These are phyloP conservation scores for Pseudochirops cupreus DNA, from an alignment of 2,797 vertebrate species.

Conservation along the genomic window DNA sequence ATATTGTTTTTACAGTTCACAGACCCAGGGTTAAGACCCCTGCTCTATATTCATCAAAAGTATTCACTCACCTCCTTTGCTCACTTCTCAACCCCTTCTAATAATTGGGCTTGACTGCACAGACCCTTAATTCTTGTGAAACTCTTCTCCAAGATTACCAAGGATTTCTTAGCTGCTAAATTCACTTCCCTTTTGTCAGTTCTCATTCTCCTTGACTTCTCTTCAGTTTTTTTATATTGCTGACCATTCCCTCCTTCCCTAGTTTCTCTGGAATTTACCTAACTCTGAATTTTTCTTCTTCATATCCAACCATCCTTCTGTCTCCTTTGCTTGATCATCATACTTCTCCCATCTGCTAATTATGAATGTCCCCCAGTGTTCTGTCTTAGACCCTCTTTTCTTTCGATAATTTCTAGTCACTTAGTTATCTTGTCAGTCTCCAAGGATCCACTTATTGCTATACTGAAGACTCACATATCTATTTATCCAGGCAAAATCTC, in stretches of 20 bases:
- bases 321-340: background rate
- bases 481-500: background rate
- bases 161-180: background rate
- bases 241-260: background rate
- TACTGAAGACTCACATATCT: background rate
- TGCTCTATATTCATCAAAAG: background rate
- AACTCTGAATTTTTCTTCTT: background rate
- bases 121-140: background rate
- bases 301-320: background rate
- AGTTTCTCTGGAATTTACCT: background rate
- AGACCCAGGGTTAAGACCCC: background rate
- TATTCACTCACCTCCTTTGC: background rate
- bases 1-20: background rate
- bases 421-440: background rate
- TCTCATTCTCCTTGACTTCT: background rate
- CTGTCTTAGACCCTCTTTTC: background rate
- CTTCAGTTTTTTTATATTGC: background rate
- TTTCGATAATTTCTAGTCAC: background rate
- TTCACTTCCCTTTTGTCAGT: background rate
- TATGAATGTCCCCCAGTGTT: background rate
- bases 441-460: background rate
- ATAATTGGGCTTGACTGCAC: background rate
- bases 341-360: background rate
- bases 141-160: background rate
- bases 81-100: background rate